These are phyloP conservation scores for Drosophila monieri DNA, from an alignment of 2,888 invertebrate species.

Conservation along the genomic window DNA sequence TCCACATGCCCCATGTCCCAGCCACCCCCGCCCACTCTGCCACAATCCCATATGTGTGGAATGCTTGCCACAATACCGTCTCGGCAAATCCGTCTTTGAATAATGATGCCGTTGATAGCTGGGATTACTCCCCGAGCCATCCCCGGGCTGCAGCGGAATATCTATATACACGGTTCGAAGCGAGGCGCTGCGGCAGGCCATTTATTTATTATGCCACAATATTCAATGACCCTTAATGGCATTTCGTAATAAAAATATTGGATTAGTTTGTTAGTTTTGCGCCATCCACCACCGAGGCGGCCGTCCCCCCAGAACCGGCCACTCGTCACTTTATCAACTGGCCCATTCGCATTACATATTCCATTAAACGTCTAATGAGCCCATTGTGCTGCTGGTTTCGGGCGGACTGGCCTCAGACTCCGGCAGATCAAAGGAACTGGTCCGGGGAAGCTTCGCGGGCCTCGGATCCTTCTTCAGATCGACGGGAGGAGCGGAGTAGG, in stretches of 20 bases:
- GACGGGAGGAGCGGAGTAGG: no score
- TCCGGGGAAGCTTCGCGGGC: no score
- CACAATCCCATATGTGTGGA: constrained; percentile 25
- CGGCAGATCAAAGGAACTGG: no score
- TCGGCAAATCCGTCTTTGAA: constrained; percentile 76
- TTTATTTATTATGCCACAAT: constrained; percentile 79
- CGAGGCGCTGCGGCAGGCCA: constrained; percentile 40
- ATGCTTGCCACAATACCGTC: constrained; percentile 50
- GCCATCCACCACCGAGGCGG: constrained; percentile 29
- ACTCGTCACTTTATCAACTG: constrained; percentile 68
- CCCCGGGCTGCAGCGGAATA: background rate
- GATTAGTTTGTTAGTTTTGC: constrained; percentile 77
- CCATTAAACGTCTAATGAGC: constrained; percentile 77
- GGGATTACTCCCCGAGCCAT: constrained; percentile 60
- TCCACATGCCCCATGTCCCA: constrained; percentile 1
- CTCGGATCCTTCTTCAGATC: no score
- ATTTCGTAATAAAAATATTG: constrained; percentile 80
- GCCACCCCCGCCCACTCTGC: constrained; percentile 1
- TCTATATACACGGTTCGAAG: constrained; percentile 11
- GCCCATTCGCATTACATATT: constrained; percentile 65
- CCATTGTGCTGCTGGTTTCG: constrained; percentile 54
- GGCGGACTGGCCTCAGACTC: background rate
- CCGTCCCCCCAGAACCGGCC: constrained; percentile 32
- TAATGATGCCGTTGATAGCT: constrained; percentile 79
- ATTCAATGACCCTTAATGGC: constrained; percentile 81